These are phyloP conservation scores for Microctonus brassicae DNA, from an alignment of 2,888 invertebrate species.

Conservation along the genomic window DNA sequence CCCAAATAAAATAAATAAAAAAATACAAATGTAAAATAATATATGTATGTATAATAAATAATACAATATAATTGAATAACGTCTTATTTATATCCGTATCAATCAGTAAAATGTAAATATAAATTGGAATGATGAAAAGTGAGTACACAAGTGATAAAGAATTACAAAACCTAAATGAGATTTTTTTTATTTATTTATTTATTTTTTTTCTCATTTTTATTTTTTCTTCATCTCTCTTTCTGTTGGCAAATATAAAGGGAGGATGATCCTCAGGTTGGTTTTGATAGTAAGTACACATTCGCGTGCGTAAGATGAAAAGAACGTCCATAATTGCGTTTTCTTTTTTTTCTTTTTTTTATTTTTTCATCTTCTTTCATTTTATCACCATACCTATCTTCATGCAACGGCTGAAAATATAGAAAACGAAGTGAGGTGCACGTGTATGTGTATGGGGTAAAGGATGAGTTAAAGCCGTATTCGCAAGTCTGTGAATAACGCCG, in stretches of 20 bases:
- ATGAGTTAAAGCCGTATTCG: slow-evolving; percentile 48
- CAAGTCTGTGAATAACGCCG: slow-evolving; percentile 51
- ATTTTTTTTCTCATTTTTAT: not conserved
- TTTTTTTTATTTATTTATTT: not conserved
- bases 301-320: slow-evolving; percentile 52
- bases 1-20: too few relatives aligned
- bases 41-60: too few relatives aligned
- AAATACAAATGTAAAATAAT: not conserved
- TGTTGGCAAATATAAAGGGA: not conserved
- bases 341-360: slow-evolving; percentile 11
- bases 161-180: not conserved
- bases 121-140: not conserved
- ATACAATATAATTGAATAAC: not conserved
- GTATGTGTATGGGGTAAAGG: slow-evolving; percentile 47
- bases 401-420: slow-evolving; percentile 34
- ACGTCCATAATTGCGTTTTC: slow-evolving; percentile 57
- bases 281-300: slow-evolving; percentile 44
- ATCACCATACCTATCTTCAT: not conserved
- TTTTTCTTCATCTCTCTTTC: not conserved
- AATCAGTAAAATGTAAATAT: not conserved
- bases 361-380: slow-evolving; percentile 38
- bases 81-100: not conserved
- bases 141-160: not conserved
- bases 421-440: not conserved
- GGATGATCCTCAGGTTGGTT: slow-evolving; percentile 21